Percentiles rank a stretch among this genome's conserved stretches.
These are phyloP conservation scores for Diadegma fenestrale DNA, from an alignment of 2,888 invertebrate species.

Conservation along the genomic window DNA sequence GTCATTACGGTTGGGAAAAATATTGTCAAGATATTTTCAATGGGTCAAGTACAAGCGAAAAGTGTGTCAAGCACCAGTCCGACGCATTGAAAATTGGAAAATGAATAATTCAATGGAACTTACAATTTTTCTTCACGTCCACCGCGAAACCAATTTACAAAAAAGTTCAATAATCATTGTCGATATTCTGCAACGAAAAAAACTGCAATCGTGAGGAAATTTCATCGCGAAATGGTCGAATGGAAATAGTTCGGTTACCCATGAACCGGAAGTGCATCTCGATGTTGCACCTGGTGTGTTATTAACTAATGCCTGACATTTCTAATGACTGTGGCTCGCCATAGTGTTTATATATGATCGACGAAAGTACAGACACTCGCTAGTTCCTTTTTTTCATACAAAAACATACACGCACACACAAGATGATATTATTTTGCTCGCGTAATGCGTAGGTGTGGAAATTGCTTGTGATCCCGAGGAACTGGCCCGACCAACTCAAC, in stretches of 20 bases:
- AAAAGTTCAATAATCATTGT: background rate
- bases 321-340: conserved; percentile 9
- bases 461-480: conserved; percentile 82
- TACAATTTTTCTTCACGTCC: background rate
- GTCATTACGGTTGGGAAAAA: background rate
- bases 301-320: conserved; percentile 21
- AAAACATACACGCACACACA: background rate
- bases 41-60: background rate
- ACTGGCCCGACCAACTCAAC: conserved; percentile 46
- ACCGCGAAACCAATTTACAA: background rate
- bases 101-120: background rate
- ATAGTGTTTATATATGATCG: background rate
- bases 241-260: background rate
- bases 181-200: background rate
- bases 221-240: background rate
- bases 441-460: conserved; percentile 84
- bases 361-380: conserved; percentile 10
- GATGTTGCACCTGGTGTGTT: conserved; percentile 26
- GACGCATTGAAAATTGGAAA: background rate
- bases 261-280: conserved; percentile 6
- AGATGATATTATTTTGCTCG: conserved; percentile 61
- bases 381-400: conserved; percentile 10
- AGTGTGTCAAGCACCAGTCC: background rate
- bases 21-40: background rate
- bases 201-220: background rate